Conservation (phyloP, 2,797 vertebrate species). For the Taenioides sp. region DNA sequence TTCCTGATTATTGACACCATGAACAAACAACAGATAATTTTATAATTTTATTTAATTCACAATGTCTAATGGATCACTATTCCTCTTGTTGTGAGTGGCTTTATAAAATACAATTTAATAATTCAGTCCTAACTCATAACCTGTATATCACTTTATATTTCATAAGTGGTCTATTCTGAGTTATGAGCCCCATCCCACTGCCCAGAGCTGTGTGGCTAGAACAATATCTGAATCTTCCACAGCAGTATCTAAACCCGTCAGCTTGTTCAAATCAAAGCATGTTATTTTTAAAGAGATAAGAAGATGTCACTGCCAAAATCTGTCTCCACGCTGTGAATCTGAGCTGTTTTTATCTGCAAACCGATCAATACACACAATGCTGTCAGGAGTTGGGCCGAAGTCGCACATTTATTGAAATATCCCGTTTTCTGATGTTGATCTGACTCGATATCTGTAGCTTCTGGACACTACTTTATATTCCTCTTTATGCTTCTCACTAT, state of each 20-base stretch:
- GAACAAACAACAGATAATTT: background rate
- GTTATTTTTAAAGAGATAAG: constrained; percentile 19
- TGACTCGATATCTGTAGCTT: constrained; percentile 25
- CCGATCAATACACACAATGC: constrained; percentile 31
- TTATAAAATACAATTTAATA: background rate
- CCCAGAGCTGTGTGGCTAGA: background rate
- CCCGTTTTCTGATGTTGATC: constrained; percentile 13
- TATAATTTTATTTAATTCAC: background rate
- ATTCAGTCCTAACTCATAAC: background rate
- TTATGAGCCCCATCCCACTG: background rate
- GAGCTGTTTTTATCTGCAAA: constrained; percentile 19
- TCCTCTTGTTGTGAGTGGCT: background rate
- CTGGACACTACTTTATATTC: constrained; percentile 14
- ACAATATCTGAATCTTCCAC: background rate
- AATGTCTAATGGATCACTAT: background rate
- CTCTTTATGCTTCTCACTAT: constrained; percentile 4
- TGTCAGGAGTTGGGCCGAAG: constrained; percentile 11
- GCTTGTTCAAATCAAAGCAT: constrained; percentile 11
- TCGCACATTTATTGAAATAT: constrained; percentile 33
- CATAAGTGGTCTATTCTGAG: background rate
- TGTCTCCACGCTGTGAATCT: constrained; percentile 29
- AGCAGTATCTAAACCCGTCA: background rate
- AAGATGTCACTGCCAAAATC: constrained; percentile 20
- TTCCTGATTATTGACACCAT: background rate
- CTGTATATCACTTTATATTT: background rate